A percentile compares a stretch with the other conserved stretches of the same genome.
Conservation (phyloP, 1,140 invertebrate species). For the Scaptodrosophila lebanonensis region DNA sequence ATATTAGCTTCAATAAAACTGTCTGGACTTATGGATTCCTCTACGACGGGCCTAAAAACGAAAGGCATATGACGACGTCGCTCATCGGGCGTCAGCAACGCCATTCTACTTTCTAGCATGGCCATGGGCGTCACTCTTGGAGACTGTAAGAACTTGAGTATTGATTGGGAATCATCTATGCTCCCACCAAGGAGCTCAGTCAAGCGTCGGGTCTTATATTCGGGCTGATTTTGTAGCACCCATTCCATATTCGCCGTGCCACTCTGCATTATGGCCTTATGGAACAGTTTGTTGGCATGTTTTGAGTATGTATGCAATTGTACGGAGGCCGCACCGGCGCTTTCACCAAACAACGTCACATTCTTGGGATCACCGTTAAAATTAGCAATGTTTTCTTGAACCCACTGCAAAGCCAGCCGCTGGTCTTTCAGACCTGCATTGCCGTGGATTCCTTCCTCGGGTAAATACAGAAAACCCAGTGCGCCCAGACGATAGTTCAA, state of each 20-base stretch:
- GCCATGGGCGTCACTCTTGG: slow-evolving; percentile 21
- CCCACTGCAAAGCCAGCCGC: slow-evolving; percentile 79
- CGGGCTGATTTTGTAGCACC: slow-evolving; percentile 43
- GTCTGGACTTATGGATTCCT: slow-evolving; percentile 43
- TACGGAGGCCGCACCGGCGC: slow-evolving; percentile 77
- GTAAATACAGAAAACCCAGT: slow-evolving; percentile 79
- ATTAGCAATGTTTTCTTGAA: slow-evolving; percentile 80
- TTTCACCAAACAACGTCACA: slow-evolving; percentile 79
- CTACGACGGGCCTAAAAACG: slow-evolving; percentile 61
- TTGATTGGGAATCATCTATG: slow-evolving; percentile 13
- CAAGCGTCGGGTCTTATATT: slow-evolving; percentile 39
- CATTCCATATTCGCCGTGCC: slow-evolving; percentile 70
- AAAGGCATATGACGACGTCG: slow-evolving; percentile 55
- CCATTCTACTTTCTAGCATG: slow-evolving; percentile 33
- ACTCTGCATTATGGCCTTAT: slow-evolving; percentile 78
- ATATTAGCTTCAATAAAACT: slow-evolving; percentile 44
- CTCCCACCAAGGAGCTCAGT: slow-evolving; percentile 45
- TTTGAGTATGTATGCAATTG: slow-evolving; percentile 59
- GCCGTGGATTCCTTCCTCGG: slow-evolving; percentile 79
- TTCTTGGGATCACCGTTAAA: slow-evolving; percentile 81
- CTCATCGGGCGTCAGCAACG: slow-evolving; percentile 53
- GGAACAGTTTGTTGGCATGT: slow-evolving; percentile 71
- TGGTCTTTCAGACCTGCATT: slow-evolving; percentile 82
- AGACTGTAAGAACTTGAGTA: slow-evolving; percentile 55
- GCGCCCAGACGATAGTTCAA: slow-evolving; percentile 82